Evolutionary conservation across 2,113 vertebrate species (phyloP), one percentile per base, ranked within the genome.

Genomic region (Pelusios castaneus): DNA sequence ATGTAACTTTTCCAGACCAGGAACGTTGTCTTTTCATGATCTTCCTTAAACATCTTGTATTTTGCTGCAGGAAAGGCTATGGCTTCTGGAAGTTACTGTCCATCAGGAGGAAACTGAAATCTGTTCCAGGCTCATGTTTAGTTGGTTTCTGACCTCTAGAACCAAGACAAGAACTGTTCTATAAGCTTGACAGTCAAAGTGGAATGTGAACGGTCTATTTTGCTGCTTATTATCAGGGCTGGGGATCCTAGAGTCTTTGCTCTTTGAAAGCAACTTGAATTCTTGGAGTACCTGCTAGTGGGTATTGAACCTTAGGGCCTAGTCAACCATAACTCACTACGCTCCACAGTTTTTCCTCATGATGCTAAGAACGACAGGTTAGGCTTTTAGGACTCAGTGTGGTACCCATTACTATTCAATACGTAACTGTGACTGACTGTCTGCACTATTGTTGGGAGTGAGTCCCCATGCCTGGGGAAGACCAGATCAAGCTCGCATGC

Each of bases 71-170:
- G 60, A 89, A 85, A 95, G 41, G 70, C 91, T 97, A 94, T 7
- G 73, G 86, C 73, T 88, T 92, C 67, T 94, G 85, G 83, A 58
- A 29, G 16, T 94, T 93, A 60, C 25, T 89, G 60, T 93, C 93
- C 13, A 4, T 91, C 92, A 99, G 96, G 91, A 99, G 98, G 96
- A 98, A 99, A 96, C 98, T 99, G 96, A 99, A 98, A 94, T 99
- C 98, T 95, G 97, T 97, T 84, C 98, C 98, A 54, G 98, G 97
- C n/a, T 98, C 97, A 6, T 98, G 98, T 93, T 99, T 99, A 60
- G 97, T 98, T 51, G 98, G 78, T 58, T 97, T 93, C 89, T 98
- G 97, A 34, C 98, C 98, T 95, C 98, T 98, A 78, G 80, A 98
- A 96, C 84, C 56, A 96, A 91, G 93, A 87, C 25, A 96, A 82